Evolutionary conservation across 2,113 vertebrate species (phyloP).

Genomic region (Manacus vitellinus): DNA sequence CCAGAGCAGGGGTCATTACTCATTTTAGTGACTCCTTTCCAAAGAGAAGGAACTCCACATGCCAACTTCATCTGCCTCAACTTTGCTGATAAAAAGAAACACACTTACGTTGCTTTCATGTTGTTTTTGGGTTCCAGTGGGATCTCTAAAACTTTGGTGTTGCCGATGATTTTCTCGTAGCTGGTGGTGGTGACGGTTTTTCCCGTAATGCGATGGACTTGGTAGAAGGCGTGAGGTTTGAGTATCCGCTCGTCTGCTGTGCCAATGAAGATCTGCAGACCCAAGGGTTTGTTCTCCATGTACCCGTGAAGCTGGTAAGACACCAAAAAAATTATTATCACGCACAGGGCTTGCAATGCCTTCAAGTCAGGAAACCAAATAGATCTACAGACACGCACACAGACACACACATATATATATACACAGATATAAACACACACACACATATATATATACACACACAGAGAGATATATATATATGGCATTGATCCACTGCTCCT

Average conservation of each 20-base stretch:
- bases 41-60: neutral
- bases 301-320: conserved; percentile 89
- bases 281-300: conserved; percentile 92
- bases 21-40: neutral
- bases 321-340: neutral
- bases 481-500: neutral
- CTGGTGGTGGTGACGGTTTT: conserved; percentile 98
- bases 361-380: neutral
- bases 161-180: conserved; percentile 91
- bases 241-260: conserved; percentile 96
- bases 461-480: neutral
- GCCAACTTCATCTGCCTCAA: neutral
- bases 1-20: neutral
- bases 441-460: no score
- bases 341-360: neutral
- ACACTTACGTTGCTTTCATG: conserved; percentile 96
- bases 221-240: conserved; percentile 97
- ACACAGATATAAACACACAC: no score
- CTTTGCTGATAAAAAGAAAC: neutral
- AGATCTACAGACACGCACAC: neutral
- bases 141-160: conserved; percentile 96
- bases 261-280: conserved; percentile 97
- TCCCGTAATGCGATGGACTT: conserved; percentile 97
- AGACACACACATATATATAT: fast-evolving
- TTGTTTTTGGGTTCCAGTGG: conserved; percentile 96